Conservation (phyloP, 2,797 vertebrate genomes). For the Molossus molossus region DNA sequence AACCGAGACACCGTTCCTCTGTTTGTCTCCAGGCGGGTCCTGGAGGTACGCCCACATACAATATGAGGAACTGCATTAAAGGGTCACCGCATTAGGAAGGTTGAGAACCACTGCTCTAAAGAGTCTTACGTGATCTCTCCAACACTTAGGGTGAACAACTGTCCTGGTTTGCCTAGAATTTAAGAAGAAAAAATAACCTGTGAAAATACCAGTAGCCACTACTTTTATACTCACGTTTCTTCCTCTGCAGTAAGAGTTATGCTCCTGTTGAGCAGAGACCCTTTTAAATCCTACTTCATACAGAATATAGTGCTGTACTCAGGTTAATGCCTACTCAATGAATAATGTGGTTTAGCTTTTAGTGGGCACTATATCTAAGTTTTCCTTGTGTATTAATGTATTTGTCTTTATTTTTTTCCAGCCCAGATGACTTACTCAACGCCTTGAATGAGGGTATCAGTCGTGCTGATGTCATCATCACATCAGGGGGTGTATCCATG, state of each 20-base stretch:
- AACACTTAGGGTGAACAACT: not conserved
- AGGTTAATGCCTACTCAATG: not conserved
- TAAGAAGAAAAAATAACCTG: not conserved
- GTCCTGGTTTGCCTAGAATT: not conserved
- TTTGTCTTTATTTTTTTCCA: slow-evolving; percentile 89
- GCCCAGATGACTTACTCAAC: slow-evolving; percentile 98
- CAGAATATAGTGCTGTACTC: slow-evolving; percentile 16
- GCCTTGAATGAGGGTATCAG: slow-evolving; percentile 99
- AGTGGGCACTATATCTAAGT: slow-evolving; percentile 40
- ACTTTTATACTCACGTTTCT: not conserved
- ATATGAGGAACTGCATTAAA: no score
- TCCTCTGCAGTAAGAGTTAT: slow-evolving; percentile 29
- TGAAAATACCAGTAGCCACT: not conserved
- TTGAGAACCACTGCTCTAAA: not conserved
- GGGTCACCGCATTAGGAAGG: no score
- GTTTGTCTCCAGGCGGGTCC: no score
- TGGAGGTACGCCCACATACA: no score
- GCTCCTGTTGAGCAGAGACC: not conserved
- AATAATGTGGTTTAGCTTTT: slow-evolving; percentile 42
- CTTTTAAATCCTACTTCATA: slow-evolving; percentile 35
- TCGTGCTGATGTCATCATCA: slow-evolving; percentile 99
- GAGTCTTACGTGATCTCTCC: not conserved
- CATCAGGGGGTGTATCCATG: slow-evolving; percentile 99
- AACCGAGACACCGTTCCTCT: no score
- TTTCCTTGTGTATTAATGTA: slow-evolving; percentile 78